Percentiles rank a stretch among this genome's conserved stretches.
Evolutionary conservation across 2,113 vertebrate species (phyloP).

Genomic region (Pterophyllum scalare): DNA sequence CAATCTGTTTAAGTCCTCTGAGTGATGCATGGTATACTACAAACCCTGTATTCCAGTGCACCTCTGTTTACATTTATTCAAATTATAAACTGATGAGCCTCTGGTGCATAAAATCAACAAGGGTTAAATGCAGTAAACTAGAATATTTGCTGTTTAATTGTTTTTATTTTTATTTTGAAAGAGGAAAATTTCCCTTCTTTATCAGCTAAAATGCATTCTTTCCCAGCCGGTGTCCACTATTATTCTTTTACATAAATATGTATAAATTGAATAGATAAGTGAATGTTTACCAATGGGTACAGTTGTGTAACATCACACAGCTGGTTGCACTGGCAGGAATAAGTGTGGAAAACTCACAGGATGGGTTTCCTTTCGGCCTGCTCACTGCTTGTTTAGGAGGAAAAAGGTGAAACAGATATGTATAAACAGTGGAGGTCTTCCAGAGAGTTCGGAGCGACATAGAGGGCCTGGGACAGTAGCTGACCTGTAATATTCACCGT

Average conservation of each 20-base stretch:
- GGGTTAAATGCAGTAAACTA: constrained; percentile 86
- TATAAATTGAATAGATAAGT: background rate
- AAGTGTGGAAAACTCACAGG: constrained; percentile 48
- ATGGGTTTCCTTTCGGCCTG: constrained; percentile 67
- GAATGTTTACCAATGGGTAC: background rate
- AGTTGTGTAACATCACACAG: background rate
- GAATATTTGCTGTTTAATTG: constrained; percentile 88
- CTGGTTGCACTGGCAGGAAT: constrained; percentile 30
- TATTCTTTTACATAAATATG: background rate
- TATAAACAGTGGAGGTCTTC: constrained; percentile 67
- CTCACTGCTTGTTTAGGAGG: constrained; percentile 71
- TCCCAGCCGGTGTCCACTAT: background rate
- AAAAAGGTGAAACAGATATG: constrained; percentile 79
- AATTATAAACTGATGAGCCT: constrained; percentile 89
- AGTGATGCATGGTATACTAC: constrained; percentile 90
- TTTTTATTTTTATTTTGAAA: constrained; percentile 81
- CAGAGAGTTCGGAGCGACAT: constrained; percentile 29
- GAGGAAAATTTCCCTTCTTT: background rate
- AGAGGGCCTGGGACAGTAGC: constrained; percentile 68
- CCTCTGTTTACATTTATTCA: constrained; percentile 91
- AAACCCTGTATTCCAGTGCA: constrained; percentile 88
- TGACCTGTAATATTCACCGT: constrained; percentile 63
- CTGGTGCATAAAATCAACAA: constrained; percentile 89
- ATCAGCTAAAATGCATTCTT: constrained; percentile 43
- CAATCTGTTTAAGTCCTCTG: constrained; percentile 92